A percentile compares a stretch with the other conserved stretches of the same genome.
These are phyloP conservation scores for Leptodirus hochenwartii DNA, from an alignment of 2,888 invertebrate species.

Conservation along the genomic window DNA sequence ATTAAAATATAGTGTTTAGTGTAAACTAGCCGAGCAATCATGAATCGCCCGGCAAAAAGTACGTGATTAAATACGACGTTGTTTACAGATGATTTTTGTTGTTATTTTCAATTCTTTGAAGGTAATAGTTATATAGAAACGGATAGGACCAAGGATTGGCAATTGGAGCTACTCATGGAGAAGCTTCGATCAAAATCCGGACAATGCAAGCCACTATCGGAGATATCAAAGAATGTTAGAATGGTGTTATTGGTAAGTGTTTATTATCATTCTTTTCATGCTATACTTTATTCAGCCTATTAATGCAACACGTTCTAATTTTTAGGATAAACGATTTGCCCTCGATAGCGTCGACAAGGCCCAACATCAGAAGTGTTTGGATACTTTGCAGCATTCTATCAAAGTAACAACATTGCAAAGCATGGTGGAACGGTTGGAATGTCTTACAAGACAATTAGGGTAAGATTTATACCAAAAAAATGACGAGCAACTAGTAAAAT, in stretches of 20 bases:
- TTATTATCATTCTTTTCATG: neutral
- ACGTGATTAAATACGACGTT: too few relatives aligned
- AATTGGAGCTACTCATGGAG: constrained; percentile 82
- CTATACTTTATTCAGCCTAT: constrained; percentile 6
- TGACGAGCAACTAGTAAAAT: constrained; percentile 6
- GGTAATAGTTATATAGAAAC: too few relatives aligned
- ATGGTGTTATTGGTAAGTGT: constrained; percentile 62
- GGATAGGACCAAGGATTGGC: constrained; percentile 54
- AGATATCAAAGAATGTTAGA: constrained; percentile 74
- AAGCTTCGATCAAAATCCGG: constrained; percentile 69
- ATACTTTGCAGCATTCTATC: constrained; percentile 83
- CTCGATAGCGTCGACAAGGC: constrained; percentile 70
- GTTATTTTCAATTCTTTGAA: too few relatives aligned
- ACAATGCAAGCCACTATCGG: constrained; percentile 64
- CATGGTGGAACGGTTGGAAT: constrained; percentile 80
- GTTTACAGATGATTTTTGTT: too few relatives aligned
- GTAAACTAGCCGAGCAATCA: too few relatives aligned
- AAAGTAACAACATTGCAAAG: constrained; percentile 83
- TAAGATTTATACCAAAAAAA: constrained; percentile 20
- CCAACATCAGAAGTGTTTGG: constrained; percentile 77
- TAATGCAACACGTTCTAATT: too few relatives aligned
- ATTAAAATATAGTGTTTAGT: too few relatives aligned
- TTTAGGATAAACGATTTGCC: constrained; percentile 75
- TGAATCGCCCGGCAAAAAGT: too few relatives aligned
- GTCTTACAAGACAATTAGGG: constrained; percentile 78